Evolutionary conservation across 1,140 invertebrate species (phyloP).

Genomic region (Uloborus diversus): DNA sequence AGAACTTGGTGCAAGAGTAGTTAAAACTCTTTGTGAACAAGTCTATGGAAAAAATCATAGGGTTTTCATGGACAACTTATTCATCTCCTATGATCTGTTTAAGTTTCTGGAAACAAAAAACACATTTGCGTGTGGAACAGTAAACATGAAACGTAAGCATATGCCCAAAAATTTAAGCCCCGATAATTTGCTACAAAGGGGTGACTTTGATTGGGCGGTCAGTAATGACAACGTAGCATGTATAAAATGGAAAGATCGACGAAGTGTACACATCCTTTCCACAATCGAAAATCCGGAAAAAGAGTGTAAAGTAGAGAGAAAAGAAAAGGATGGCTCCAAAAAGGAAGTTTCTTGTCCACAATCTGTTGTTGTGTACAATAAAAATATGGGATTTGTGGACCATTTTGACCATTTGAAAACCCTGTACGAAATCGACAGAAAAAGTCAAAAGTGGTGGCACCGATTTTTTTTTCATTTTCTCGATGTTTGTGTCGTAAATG

Average conservation of each 20-base stretch:
- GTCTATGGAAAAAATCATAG: background rate
- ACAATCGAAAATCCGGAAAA: background rate
- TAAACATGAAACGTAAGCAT: background rate
- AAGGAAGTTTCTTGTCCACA: background rate
- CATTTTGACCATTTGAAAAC: slow-evolving; percentile 12
- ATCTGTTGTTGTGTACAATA: background rate
- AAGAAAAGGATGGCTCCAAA: slow-evolving; percentile 30
- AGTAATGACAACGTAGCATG: background rate
- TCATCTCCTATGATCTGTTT: background rate
- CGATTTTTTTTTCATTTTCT: slow-evolving; percentile 12
- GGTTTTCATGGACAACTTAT: background rate
- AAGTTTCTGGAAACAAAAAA: background rate
- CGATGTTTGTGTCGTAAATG: background rate
- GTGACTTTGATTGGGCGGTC: background rate
- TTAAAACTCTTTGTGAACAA: background rate
- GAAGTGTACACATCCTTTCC: background rate
- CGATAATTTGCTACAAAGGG: background rate
- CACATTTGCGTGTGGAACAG: background rate
- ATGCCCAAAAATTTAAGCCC: background rate
- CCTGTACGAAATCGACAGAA: background rate
- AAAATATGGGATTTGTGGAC: slow-evolving; percentile 11
- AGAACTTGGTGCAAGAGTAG: background rate
- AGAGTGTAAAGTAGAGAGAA: background rate
- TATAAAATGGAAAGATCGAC: slow-evolving; percentile 4
- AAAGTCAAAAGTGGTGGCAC: slow-evolving; percentile 14